A percentile compares a stretch with the other conserved stretches of the same genome.
Conservation (phyloP, 2,113 vertebrate species). For the Galbula dea region DNA sequence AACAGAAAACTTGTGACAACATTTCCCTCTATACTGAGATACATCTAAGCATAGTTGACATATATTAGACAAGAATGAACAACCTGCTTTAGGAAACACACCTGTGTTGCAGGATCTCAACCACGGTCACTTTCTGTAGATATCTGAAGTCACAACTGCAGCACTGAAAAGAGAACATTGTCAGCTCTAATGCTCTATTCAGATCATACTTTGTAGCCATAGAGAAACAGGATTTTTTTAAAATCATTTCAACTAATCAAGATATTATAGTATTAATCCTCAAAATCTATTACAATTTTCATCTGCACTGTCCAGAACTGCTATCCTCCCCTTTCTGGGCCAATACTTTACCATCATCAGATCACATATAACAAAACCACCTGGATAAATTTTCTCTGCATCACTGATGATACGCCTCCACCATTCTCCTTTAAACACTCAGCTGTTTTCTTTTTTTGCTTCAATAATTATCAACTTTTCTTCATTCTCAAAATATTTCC, state of each 20-base stretch:
- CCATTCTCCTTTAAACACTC: not conserved
- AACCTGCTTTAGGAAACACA: slow-evolving; percentile 43
- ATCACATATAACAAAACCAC: not conserved
- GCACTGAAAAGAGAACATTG: not conserved
- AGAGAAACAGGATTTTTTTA: not conserved
- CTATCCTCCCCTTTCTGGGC: not conserved
- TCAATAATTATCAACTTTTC: not conserved
- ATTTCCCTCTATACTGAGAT: not conserved
- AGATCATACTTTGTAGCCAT: not conserved
- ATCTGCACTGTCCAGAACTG: not conserved
- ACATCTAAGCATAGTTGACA: not conserved
- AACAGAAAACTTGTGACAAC: not conserved
- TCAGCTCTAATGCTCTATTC: not conserved
- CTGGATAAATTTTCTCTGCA: not conserved
- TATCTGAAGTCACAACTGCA: slow-evolving; percentile 18
- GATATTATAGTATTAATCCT: not conserved
- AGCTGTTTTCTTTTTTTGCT: not conserved
- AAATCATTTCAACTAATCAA: not conserved
- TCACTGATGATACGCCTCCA: not conserved
- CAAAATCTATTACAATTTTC: not conserved
- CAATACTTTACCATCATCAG: not conserved
- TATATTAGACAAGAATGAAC: not conserved
- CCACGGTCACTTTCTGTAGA: not conserved
- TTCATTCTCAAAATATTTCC: not conserved
- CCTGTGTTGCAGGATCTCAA: slow-evolving; percentile 10